Percentiles rank a stretch among this genome's conserved stretches.
phyloP scores from a whole-genome alignment of 2,113 vertebrate genomes.

The Cebidichthys violaceus region DNA sequence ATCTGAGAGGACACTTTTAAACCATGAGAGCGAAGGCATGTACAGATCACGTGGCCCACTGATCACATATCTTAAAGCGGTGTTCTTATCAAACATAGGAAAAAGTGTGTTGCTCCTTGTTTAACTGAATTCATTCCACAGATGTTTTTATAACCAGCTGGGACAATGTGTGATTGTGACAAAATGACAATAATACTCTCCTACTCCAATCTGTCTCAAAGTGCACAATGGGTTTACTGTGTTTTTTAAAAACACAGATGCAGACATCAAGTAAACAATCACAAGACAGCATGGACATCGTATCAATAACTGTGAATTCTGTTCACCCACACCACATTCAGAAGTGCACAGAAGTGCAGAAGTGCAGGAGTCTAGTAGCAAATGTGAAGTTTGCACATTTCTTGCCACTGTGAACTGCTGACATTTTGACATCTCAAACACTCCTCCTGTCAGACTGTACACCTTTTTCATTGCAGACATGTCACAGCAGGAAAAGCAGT shows the following conservation, averaged over 20 bases:
- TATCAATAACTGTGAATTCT: conserved; percentile 9
- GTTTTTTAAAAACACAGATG: neutral
- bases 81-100: neutral
- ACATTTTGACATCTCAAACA: neutral
- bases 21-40: conserved; percentile 6
- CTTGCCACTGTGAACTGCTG: neutral
- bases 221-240: conserved; percentile 5
- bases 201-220: neutral
- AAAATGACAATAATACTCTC: neutral
- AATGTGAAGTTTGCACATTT: neutral
- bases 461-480: neutral
- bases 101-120: neutral
- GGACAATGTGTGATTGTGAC: conserved; percentile 30
- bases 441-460: neutral
- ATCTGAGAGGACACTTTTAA: conserved; percentile 17
- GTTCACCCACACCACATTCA: neutral
- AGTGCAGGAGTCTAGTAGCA: neutral
- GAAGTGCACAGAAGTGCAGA: no score
- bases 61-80: neutral
- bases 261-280: conserved; percentile 22
- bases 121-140: neutral
- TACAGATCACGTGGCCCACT: neutral
- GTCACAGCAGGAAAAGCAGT: neutral
- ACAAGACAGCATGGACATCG: neutral
- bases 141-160: no score